Conservation (phyloP, 2,113 vertebrate species). For the Columbina picui region DNA sequence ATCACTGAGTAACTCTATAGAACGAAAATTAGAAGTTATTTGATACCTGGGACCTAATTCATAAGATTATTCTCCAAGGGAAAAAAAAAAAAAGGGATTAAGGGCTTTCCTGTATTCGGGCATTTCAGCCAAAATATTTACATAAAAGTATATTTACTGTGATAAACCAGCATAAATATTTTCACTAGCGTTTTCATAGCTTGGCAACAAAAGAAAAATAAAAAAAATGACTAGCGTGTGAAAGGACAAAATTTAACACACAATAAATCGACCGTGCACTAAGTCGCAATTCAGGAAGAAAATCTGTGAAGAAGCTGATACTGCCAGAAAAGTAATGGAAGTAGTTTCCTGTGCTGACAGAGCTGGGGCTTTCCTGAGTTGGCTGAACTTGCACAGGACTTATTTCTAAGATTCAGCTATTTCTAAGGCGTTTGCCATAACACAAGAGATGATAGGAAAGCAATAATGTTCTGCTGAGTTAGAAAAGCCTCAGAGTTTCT, state of each 20-base stretch:
- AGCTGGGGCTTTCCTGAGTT: background rate
- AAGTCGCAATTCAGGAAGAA: background rate
- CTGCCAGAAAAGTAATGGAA: slow-evolving; percentile 11
- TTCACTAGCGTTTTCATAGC: background rate
- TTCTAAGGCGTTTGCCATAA: background rate
- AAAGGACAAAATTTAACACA: background rate
- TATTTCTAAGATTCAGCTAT: slow-evolving; percentile 9
- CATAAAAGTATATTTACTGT: background rate
- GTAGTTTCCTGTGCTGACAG: slow-evolving; percentile 14
- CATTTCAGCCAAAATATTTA: background rate
- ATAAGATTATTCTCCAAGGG: background rate
- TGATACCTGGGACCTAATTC: background rate
- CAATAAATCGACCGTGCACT: background rate
- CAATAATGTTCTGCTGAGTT: slow-evolving; percentile 4
- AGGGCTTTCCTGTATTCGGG: background rate
- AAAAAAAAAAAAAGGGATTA: background rate
- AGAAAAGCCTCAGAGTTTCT: background rate
- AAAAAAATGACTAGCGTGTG: background rate
- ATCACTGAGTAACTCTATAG: background rate
- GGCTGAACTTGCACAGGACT: background rate
- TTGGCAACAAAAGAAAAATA: background rate
- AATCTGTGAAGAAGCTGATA: slow-evolving; percentile 33
- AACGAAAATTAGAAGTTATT: background rate
- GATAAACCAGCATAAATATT: background rate
- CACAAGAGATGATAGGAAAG: background rate